Base-by-base conservation (phyloP, 2,113 vertebrate genomes). In the Larimichthys crocea region DNA sequence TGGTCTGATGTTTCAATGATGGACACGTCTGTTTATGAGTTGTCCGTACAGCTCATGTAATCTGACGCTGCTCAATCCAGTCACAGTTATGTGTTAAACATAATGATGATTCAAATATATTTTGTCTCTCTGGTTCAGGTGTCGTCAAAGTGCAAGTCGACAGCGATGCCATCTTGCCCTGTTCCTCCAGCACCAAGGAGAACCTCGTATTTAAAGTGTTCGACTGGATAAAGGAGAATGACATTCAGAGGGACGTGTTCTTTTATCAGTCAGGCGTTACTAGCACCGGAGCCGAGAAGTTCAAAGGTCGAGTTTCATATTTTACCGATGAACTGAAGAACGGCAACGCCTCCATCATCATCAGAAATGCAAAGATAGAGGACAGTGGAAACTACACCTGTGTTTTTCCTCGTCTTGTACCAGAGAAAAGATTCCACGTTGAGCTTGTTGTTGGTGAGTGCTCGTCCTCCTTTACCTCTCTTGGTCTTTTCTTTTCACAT, bases 391-490 rank as follows among this genome's bases (percentile, higher is more conserved):
- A 0, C 24, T 86, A 82, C 15, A 67, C 48, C 70, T 86, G 84
- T 15, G 0, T 0, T 24, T 57, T 73, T 65, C 0, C 67, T 53
- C 3, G 0, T 40, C 46, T 12, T 44, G 8, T 29, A 3, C 69
- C 0, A 15, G 4, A 0, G 0, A 0, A 3, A 70, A 4, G 0
- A 26, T 42, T 24, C 14, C 3, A n/a, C 35, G 8, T 79, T 16
- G 1, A 8, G 31, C 76, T 79, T 1, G 49, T 46, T 46, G 59
- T 79, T 16, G 60, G 68, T 79, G n/a, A 79, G 46, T 16, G 11
- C 6, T 50, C 16, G 3, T 6, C 17, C 16, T 50, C 5, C 15
- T 6, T 50, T 50, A 48, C 44, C 44, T 46, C 44, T 46, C 12
- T 46, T 3, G 3, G 10, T 44, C 42, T 44, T 44, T 44, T 44